Conservation (phyloP, 30 jellyfish, hydroid and myxozoan genomes). For the Calvadosia cruxmelitensis region DNA sequence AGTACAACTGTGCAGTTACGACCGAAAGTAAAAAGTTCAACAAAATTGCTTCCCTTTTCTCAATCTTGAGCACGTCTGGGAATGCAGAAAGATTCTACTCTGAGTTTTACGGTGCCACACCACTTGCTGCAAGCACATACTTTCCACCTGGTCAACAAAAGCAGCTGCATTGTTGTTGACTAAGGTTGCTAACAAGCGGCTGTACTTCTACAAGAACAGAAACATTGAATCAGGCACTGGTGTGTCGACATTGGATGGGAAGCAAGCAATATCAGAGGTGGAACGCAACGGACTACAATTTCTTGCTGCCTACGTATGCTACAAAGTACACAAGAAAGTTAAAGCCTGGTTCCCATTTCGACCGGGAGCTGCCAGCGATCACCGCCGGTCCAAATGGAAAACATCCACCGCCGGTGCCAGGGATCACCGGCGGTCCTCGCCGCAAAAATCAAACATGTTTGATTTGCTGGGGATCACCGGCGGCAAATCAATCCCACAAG, state of each 20-base stretch:
- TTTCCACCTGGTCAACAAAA: conserved; percentile 8
- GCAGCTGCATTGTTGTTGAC: conserved; percentile 12
- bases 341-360: neutral
- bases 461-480: neutral
- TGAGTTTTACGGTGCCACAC: conserved; percentile 4
- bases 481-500: neutral
- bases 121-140: neutral
- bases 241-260: conserved; percentile 8
- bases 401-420: too few relatives aligned
- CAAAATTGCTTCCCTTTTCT: conserved; percentile 14
- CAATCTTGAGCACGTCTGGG: conserved; percentile 10
- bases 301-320: conserved; percentile 6
- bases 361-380: neutral
- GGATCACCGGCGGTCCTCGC: neutral
- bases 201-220: conserved; percentile 3
- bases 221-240: neutral
- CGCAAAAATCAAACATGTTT: conserved; percentile 1
- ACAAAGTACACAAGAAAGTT: conserved; percentile 2
- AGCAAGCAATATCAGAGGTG: conserved; percentile 3
- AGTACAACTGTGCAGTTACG: conserved; percentile 6
- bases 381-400: neutral
- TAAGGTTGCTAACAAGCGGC: conserved; percentile 5
- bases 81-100: conserved; percentile 10
- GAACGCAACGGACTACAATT: conserved; percentile 10
- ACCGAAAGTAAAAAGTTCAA: conserved; percentile 1